phyloP scores from a whole-genome alignment of 2,888 invertebrate genomes.

The Ferrisia virgata region DNA sequence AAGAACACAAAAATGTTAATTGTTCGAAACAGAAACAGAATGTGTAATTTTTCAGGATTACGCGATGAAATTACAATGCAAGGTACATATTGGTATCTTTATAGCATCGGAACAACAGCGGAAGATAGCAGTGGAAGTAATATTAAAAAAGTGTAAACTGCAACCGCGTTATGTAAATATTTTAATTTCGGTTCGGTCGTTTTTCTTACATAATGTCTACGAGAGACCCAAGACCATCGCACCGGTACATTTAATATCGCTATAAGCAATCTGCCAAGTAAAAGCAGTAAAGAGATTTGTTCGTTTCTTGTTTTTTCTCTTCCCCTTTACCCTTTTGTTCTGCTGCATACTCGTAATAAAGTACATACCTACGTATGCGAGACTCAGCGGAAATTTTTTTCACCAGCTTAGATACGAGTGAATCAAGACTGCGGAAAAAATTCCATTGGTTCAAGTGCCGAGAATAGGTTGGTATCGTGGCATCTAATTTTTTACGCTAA shows the following conservation, averaged over 20 bases:
- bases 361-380: not conserved
- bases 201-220: not conserved
- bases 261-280: not conserved
- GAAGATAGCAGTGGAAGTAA: not conserved
- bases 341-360: not conserved
- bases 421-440: not conserved
- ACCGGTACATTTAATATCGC: not conserved
- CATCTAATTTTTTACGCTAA: too few species aligned
- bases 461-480: too few species aligned
- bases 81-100: too few species aligned
- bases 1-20: not conserved
- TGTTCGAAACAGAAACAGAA: not conserved
- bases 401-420: not conserved
- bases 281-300: too few species aligned
- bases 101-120: not conserved
- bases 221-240: not conserved
- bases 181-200: not conserved
- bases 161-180: not conserved
- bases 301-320: not conserved
- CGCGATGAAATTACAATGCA: too few species aligned
- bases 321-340: not conserved
- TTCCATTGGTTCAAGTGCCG: too few species aligned
- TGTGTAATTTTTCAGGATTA: not conserved
- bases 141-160: not conserved
- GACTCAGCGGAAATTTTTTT: not conserved